phyloP scores from a whole-genome alignment of 2,888 invertebrate species.

The Yponomeuta evonymella region DNA sequence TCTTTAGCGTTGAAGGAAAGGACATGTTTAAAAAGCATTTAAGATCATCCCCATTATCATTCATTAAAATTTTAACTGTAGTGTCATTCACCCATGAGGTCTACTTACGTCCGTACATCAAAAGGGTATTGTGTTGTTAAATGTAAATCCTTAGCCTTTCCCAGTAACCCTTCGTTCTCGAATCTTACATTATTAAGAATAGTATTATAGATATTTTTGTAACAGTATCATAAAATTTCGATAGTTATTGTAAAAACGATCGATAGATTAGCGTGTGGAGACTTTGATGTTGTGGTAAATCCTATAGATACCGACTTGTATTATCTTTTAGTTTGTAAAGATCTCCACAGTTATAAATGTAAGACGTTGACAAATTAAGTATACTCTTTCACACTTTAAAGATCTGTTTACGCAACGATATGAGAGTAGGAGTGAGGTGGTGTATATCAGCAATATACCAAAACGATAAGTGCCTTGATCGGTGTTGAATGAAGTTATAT shows the following conservation, averaged over 20 bases:
- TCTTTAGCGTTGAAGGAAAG: neutral
- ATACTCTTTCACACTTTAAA: constrained; percentile 56
- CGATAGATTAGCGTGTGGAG: constrained; percentile 35
- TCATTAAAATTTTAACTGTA: constrained; percentile 7
- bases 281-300: constrained; percentile 34
- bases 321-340: constrained; percentile 27
- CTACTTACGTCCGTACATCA: constrained; percentile 41
- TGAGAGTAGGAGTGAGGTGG: constrained; percentile 72
- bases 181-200: constrained; percentile 53
- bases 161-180: constrained; percentile 57
- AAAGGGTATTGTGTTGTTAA: constrained; percentile 68
- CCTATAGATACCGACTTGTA: constrained; percentile 18
- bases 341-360: constrained; percentile 34
- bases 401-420: constrained; percentile 60
- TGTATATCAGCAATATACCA: constrained; percentile 74
- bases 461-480: constrained; percentile 72
- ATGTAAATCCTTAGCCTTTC: constrained; percentile 69
- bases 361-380: constrained; percentile 49
- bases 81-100: neutral
- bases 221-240: constrained; percentile 60
- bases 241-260: constrained; percentile 55
- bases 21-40: constrained; percentile 1
- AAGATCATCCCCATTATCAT: constrained; percentile 1
- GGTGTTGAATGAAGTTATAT: constrained; percentile 54
- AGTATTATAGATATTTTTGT: constrained; percentile 73